A percentile compares a stretch with the other conserved stretches of the same genome.
Evolutionary conservation across 2,888 invertebrate species (phyloP).

Genomic region (Morpho achilles): DNA sequence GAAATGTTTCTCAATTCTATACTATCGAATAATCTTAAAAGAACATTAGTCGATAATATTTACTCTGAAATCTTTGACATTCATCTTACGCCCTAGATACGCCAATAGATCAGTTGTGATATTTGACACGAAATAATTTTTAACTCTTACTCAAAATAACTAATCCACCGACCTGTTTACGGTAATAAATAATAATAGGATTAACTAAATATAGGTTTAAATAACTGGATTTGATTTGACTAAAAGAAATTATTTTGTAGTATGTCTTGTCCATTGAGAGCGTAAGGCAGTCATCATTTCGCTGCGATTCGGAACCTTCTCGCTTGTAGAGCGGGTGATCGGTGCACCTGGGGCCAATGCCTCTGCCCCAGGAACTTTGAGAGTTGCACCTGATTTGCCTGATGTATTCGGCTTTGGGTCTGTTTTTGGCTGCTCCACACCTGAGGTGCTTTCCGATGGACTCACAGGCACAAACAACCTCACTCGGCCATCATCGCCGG

Average conservation of each 20-base stretch:
- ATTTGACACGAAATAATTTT: conserved; percentile 19
- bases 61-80: no score
- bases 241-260: conserved; percentile 82
- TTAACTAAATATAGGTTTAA: conserved; percentile 25
- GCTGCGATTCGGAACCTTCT: conserved; percentile 90
- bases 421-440: conserved; percentile 46
- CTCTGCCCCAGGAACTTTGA: conserved; percentile 72
- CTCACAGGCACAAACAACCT: conserved; percentile 82
- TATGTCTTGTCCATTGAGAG: conserved; percentile 92
- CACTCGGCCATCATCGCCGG: conserved; percentile 80
- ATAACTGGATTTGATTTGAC: conserved; percentile 43
- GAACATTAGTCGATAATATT: no score
- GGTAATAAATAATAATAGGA: background rate
- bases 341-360: conserved; percentile 79
- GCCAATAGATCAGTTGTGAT: background rate
- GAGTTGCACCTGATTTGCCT: conserved; percentile 58
- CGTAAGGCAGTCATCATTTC: conserved; percentile 91
- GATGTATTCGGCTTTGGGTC: conserved; percentile 29
- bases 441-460: conserved; percentile 59
- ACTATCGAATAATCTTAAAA: no score
- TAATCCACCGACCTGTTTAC: background rate
- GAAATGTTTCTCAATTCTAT: no score
- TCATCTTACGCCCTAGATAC: background rate
- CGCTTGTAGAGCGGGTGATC: conserved; percentile 89
- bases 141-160: conserved; percentile 11